phyloP scores from a whole-genome alignment of 2,888 invertebrate species.

The Eupithecia pulchellata region DNA sequence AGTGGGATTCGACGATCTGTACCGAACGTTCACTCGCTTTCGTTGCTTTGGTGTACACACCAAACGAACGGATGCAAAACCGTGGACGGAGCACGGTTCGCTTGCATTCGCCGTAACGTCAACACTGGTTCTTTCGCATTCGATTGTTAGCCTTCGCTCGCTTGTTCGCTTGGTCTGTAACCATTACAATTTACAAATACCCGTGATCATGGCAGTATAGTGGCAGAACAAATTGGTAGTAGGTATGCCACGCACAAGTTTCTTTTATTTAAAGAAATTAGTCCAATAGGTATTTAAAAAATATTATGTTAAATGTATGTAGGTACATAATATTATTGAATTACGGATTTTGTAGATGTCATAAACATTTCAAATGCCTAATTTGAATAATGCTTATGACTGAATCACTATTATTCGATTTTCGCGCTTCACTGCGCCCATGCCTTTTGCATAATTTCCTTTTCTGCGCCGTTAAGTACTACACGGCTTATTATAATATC shows the following conservation, averaged over 20 bases:
- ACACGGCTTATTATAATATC: background rate
- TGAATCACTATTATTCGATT: conserved; percentile 47
- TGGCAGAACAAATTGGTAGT: background rate
- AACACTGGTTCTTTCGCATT: too few relatives aligned
- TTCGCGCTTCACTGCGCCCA: conserved; percentile 57
- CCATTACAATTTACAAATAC: too few relatives aligned
- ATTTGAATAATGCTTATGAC: conserved; percentile 38
- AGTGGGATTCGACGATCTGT: too few relatives aligned
- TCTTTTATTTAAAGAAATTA: background rate
- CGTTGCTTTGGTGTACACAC: too few relatives aligned
- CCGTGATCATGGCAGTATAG: background rate
- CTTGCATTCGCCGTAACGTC: too few relatives aligned
- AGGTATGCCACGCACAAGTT: background rate
- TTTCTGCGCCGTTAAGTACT: conserved; percentile 47
- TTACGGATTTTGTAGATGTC: conserved; percentile 9
- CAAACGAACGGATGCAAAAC: too few relatives aligned
- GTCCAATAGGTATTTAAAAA: background rate
- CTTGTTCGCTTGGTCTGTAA: too few relatives aligned
- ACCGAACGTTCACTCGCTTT: too few relatives aligned
- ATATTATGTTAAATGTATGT: background rate
- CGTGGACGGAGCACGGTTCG: too few relatives aligned
- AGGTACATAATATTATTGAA: background rate
- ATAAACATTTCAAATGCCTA: conserved; percentile 30
- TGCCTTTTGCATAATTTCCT: conserved; percentile 62
- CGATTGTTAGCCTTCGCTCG: too few relatives aligned